Evolutionary conservation across 1,140 invertebrate species (phyloP).

Genomic region (Ephestia elutella): DNA sequence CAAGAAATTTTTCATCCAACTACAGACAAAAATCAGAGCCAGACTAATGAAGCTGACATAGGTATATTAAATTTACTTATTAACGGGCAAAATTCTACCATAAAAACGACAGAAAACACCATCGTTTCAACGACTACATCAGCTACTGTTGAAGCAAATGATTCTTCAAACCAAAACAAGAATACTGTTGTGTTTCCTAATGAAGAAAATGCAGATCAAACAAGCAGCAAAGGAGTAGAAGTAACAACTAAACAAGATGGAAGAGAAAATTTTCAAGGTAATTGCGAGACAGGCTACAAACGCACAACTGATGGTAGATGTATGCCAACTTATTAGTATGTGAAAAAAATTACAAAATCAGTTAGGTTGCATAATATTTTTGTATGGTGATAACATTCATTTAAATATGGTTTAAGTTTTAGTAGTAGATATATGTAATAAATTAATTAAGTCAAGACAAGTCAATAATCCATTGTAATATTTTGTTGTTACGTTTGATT

Average conservation of each 20-base stretch:
- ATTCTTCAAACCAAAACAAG: not conserved
- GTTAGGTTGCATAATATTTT: too few relatives aligned
- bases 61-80: not conserved
- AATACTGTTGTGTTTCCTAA: not conserved
- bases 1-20: conserved; percentile 3
- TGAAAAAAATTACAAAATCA: too few relatives aligned
- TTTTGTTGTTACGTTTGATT: not conserved
- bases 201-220: not conserved
- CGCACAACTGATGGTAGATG: conserved; percentile 4
- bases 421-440: not conserved
- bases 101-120: not conserved
- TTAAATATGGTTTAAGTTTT: too few relatives aligned
- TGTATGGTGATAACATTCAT: not conserved
- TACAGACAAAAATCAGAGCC: not conserved
- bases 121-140: not conserved
- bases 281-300: not conserved
- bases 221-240: too few relatives aligned
- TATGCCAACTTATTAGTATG: conserved; percentile 2
- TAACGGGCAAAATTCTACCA: not conserved
- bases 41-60: not conserved
- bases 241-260: not conserved
- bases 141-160: not conserved
- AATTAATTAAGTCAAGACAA: not conserved
- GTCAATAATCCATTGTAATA: not conserved
- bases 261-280: conserved; percentile 2